phyloP scores from a whole-genome alignment of 1,140 invertebrate genomes.

The Dufourea novaeangliae region DNA sequence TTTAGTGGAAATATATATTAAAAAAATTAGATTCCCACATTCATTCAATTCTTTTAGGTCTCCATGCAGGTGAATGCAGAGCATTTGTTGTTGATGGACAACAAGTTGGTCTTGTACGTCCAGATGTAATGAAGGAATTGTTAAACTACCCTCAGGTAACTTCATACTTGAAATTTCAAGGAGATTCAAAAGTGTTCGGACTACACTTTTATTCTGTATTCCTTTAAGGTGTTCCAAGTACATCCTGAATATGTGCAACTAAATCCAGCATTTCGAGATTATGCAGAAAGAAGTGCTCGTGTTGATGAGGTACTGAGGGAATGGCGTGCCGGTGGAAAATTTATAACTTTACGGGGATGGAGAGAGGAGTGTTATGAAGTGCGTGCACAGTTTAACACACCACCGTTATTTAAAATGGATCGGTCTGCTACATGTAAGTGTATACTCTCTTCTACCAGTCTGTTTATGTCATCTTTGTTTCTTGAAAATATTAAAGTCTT shows the following conservation, averaged over 20 bases:
- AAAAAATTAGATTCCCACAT: background rate
- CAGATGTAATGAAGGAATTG: constrained; percentile 90
- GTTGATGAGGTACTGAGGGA: constrained; percentile 91
- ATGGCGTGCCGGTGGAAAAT: constrained; percentile 84
- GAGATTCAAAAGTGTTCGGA: background rate
- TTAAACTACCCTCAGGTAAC: constrained; percentile 89
- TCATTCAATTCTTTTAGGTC: constrained; percentile 81
- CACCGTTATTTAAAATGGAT: constrained; percentile 93
- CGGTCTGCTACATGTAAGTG: constrained; percentile 91
- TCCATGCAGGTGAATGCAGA: constrained; percentile 88
- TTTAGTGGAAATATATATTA: no score
- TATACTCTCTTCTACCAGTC: background rate
- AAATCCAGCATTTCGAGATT: constrained; percentile 92
- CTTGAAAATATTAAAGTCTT: background rate
- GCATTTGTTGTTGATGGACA: constrained; percentile 93
- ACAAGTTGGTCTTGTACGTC: constrained; percentile 93
- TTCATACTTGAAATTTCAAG: rapidly evolving
- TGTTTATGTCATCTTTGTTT: background rate
- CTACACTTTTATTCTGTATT: background rate
- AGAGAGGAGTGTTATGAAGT: constrained; percentile 96
- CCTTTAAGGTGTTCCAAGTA: constrained; percentile 86
- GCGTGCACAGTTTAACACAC: constrained; percentile 86
- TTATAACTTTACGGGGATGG: constrained; percentile 92
- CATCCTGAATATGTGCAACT: constrained; percentile 88
- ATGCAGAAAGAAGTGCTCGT: constrained; percentile 88